Base-by-base conservation (phyloP, 2,113 vertebrate genomes). In the Galeopterus variegatus region DNA sequence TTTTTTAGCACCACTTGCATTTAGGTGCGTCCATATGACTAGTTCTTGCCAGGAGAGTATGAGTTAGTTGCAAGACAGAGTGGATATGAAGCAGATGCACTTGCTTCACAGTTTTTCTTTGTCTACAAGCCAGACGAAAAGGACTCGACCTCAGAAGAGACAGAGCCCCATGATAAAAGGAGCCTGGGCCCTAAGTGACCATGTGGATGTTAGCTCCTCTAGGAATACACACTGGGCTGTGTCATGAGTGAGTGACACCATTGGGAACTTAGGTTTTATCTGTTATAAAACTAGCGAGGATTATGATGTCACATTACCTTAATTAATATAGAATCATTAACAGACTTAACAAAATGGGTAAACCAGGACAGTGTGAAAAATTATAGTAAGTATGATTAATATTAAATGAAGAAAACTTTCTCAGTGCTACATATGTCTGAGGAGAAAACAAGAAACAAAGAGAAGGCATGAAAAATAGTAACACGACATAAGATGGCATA, bases 381-480 rank as follows among this genome's bases (percentile, higher is more conserved):
- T 56, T 79, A n/a, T 9, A 33, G 28, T 45, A 52, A 77, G 13
- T 72, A 19, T 79, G 72, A 56, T 54, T 88, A 93, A 82, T 77
- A 18, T 12, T 62, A 7, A 72, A 45, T 52, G 26, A 91, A 86
- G 70, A 58, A 90, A 69, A 76, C 36, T 54, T 75, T 79, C 94
- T 76, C n/a, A 64, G 19, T 83, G 52, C 9, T 72, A 21, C 3
- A 6, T 76, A 64, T 48, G 8, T 62, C 24, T 64, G 65, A 67
- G 31, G 54, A 70, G 48, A 8, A 52, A 60, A 79, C 58, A 54
- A 62, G 9, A 45, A 56, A 67, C 4, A 65, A 41, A 41, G n/a
- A 85, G 48, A 90, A 52, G 26, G 12, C 56, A 62, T 88, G 76
- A 87, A 69, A 70, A 92, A 77, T 72, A 54, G 36, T 69, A 88